phyloP scores from a whole-genome alignment of 2,113 vertebrate genomes.

The Erpornis zantholeuca region DNA sequence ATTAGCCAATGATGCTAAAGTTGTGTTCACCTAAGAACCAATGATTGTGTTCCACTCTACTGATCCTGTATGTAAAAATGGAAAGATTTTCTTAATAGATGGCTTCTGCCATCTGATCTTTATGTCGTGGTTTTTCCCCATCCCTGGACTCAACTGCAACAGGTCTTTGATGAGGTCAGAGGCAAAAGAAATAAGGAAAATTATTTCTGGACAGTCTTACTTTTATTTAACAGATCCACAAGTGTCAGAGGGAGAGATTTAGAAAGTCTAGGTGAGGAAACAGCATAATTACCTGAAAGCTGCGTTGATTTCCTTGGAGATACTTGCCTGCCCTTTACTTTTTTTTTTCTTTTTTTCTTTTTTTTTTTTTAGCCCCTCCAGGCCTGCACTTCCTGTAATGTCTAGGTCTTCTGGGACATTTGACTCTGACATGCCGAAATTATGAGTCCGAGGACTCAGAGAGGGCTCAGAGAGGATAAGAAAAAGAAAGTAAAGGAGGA shows the following conservation, averaged over 20 bases:
- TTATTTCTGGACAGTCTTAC: neutral
- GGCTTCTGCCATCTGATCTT: too few relatives aligned
- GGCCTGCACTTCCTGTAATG: neutral
- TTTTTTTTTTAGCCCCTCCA: neutral
- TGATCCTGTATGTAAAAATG: too few relatives aligned
- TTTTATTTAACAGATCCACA: neutral
- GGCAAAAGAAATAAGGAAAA: neutral
- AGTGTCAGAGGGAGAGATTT: neutral
- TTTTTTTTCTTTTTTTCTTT: too few relatives aligned
- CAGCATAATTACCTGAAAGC: neutral
- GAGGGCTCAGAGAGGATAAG: neutral
- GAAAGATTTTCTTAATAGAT: too few relatives aligned
- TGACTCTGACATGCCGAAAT: neutral
- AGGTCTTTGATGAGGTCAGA: neutral
- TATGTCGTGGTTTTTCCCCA: too few relatives aligned
- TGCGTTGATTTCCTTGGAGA: neutral
- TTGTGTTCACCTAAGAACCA: too few relatives aligned
- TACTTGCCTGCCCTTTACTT: neutral
- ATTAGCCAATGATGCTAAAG: too few relatives aligned
- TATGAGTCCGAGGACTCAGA: too few relatives aligned
- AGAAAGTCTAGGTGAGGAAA: neutral
- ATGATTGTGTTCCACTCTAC: too few relatives aligned
- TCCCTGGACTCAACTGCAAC: too few relatives aligned
- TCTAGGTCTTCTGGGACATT: neutral
- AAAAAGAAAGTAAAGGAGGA: neutral